Evolutionary conservation across 23 tunicate genomes (phyloP), one percentile per base, ranked within the genome.

Genomic region (Oikopleura dioica): DNA sequence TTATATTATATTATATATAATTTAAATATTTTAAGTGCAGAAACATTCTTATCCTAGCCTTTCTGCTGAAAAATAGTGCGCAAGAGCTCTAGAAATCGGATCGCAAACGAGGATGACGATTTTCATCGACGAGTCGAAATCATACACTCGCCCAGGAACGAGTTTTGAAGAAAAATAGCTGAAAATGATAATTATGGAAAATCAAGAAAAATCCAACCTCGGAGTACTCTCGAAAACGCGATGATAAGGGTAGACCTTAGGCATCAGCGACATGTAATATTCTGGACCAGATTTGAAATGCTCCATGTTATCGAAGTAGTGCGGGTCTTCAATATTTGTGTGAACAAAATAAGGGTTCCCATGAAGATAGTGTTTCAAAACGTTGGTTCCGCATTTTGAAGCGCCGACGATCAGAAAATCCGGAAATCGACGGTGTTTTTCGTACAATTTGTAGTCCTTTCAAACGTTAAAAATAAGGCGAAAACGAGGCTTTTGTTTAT

Each of bases 391-490:
- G 33, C 72, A 63, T 63, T 63, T 63, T 63, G 32, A 23, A 24
- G 72, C 72, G 16, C 72, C 72, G 33, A 31, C 30, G 33, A 63
- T 63, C 2, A 63, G 16, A 4, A 63, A 23, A 28, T 63, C 72
- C 4, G 72, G 72, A 28, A 63, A 63, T 24, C 72, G 72, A 12
- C 33, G 30, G 33, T 63, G 72, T 63, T 63, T 63, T 63, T 63
- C 72, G 33, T 63, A 63, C 26, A 63, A 63, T 63, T 63, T 63
- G 26, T 63, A 63, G n/a, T n/a, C n/a, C n/a, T n/a, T n/a, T n/a
- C n/a, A n/a, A n/a, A n/a, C n/a, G n/a, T n/a, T n/a, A n/a, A n/a
- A n/a, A n/a, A n/a, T n/a, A n/a, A n/a, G n/a, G n/a, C n/a, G n/a
- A n/a, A n/a, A n/a, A n/a, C n/a, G n/a, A n/a, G n/a, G n/a, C n/a